Evolutionary conservation across 2,113 vertebrate genomes (phyloP).

Genomic region (Tragelaphus imberbis): DNA sequence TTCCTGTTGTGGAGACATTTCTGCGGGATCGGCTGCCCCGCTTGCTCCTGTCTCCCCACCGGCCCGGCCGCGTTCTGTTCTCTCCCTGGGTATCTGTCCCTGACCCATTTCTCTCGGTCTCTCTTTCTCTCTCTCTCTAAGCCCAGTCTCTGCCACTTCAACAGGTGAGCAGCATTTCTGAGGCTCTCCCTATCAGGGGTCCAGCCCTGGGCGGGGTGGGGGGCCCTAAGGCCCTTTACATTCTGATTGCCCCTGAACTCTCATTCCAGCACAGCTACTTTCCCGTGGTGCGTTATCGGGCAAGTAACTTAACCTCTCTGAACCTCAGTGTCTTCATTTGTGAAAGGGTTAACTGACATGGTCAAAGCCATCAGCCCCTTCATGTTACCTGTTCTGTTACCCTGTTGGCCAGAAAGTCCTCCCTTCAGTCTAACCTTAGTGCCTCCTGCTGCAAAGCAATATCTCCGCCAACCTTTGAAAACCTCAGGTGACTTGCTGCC

Average conservation of each 20-base stretch:
- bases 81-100: background rate
- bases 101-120: background rate
- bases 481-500: background rate
- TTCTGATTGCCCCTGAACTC: background rate
- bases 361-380: background rate
- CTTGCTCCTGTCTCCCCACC: background rate
- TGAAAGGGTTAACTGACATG: background rate
- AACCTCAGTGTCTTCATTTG: background rate
- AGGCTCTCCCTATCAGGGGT: background rate
- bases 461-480: background rate
- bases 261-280: background rate
- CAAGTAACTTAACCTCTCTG: constrained; percentile 8
- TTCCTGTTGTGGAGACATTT: constrained; percentile 86
- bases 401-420: background rate
- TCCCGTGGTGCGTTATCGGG: background rate
- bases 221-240: background rate
- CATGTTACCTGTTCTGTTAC: background rate
- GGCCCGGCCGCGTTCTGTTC: background rate
- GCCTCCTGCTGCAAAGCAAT: background rate
- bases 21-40: constrained; percentile 70
- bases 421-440: background rate
- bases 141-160: background rate
- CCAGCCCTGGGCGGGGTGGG: background rate
- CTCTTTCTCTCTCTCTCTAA: background rate
- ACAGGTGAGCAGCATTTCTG: background rate